phyloP scores from a whole-genome alignment of 1,140 invertebrate genomes.

The Papilio xuthus region DNA sequence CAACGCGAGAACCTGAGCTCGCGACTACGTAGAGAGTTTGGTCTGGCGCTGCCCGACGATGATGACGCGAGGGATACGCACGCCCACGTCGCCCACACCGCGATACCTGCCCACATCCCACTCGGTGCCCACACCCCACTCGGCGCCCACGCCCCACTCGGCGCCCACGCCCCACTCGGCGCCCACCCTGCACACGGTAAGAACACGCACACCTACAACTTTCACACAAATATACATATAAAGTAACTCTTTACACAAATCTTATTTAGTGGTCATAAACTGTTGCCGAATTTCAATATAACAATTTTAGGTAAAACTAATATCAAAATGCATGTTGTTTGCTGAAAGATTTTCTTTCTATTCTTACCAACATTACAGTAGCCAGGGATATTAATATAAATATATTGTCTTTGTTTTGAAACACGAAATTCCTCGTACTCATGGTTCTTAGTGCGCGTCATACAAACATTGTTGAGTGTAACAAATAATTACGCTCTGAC shows the following conservation, averaged over 20 bases:
- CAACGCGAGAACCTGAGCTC: conserved; percentile 89
- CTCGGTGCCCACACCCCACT: background rate
- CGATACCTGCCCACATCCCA: background rate
- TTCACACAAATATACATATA: too few relatives aligned
- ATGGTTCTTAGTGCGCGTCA: background rate
- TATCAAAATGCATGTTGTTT: background rate
- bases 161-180: too few relatives aligned
- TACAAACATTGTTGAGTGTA: background rate
- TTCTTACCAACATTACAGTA: too few relatives aligned
- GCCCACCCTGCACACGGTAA: too few relatives aligned
- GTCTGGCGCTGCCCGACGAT: conserved; percentile 87
- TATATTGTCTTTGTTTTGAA: background rate
- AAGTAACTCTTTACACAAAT: too few relatives aligned
- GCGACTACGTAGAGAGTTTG: conserved; percentile 87
- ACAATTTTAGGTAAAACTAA: background rate
- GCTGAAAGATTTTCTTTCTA: background rate
- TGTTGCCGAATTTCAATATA: too few relatives aligned
- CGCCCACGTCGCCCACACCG: conserved; percentile 44
- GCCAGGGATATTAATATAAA: background rate
- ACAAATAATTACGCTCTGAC: background rate
- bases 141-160: too few relatives aligned
- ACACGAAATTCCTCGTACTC: background rate
- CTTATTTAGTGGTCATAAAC: too few relatives aligned
- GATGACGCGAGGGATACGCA: conserved; percentile 82
- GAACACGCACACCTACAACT: too few relatives aligned